These are phyloP conservation scores for Amphipyra berbera DNA, from an alignment of 2,888 invertebrate species.

Conservation along the genomic window DNA sequence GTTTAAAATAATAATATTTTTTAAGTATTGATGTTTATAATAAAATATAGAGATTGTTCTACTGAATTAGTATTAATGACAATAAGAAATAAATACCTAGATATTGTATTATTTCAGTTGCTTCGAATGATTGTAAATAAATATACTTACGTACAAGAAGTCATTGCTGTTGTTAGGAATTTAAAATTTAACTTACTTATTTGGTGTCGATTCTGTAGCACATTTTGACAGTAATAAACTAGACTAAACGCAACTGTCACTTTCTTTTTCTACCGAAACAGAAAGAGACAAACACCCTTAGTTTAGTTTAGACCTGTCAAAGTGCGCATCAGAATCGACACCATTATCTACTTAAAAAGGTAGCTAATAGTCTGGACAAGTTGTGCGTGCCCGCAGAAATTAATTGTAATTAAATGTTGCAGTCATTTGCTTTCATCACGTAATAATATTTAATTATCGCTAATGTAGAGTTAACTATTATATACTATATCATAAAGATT, in stretches of 20 bases:
- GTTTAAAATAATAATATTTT: constrained; percentile 7
- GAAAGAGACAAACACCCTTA: too few species aligned
- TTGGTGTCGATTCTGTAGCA: too few species aligned
- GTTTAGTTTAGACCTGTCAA: too few species aligned
- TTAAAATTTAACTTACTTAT: background rate
- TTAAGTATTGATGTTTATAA: background rate
- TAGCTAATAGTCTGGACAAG: too few species aligned
- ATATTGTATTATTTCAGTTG: background rate
- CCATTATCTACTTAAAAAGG: too few species aligned
- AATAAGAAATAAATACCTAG: constrained; percentile 3
- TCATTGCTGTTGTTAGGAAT: background rate
- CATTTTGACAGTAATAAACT: too few species aligned
- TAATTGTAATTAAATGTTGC: background rate
- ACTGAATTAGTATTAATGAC: constrained; percentile 1
- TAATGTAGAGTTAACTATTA: too few species aligned
- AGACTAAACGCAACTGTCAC: too few species aligned
- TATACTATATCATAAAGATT: too few species aligned
- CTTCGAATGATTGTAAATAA: constrained; percentile 3
- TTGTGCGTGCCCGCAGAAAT: constrained; percentile 20
- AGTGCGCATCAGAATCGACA: too few species aligned
- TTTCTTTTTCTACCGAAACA: too few species aligned
- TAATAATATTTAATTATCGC: too few species aligned
- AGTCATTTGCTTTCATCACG: constrained; percentile 11
- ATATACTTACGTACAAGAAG: background rate
- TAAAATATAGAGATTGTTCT: constrained; percentile 6